These are phyloP conservation scores for Lepilemur septentrionalis DNA, from an alignment of 2,797 vertebrate species.

Conservation along the genomic window DNA sequence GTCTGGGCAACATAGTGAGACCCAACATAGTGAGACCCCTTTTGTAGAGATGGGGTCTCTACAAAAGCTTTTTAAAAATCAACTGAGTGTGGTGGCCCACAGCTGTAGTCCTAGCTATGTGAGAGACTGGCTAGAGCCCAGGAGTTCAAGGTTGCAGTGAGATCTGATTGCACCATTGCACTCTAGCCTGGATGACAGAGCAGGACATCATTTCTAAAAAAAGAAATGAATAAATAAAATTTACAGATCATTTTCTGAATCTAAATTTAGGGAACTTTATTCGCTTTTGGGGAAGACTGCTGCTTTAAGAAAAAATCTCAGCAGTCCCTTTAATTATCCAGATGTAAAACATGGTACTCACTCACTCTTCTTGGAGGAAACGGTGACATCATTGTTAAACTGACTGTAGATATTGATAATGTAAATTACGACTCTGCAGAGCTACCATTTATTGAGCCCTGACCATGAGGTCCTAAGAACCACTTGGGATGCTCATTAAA, in stretches of 20 bases:
- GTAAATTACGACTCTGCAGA: conserved; percentile 46
- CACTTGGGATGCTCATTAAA: conserved; percentile 12
- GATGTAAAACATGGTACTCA: conserved; percentile 21
- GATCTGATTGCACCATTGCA: too few relatives aligned
- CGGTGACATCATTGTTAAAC: conserved; percentile 45
- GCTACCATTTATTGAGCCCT: conserved; percentile 33
- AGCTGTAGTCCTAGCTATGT: neutral
- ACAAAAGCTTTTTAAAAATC: neutral
- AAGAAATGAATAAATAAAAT: neutral
- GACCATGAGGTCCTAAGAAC: neutral
- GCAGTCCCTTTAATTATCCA: conserved; percentile 32
- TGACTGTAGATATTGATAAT: conserved; percentile 8
- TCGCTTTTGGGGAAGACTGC: neutral
- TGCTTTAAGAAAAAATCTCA: conserved; percentile 50
- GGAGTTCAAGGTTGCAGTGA: neutral
- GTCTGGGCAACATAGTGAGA: neutral
- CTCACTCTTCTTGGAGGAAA: conserved; percentile 36
- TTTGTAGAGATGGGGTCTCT: too few relatives aligned
- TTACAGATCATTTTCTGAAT: neutral
- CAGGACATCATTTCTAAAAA: neutral
- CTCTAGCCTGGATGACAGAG: neutral
- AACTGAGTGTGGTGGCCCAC: neutral
- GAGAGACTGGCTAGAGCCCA: neutral
- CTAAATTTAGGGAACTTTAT: conserved; percentile 25
- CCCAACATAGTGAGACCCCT: too few relatives aligned